Conservation (phyloP, 1,140 invertebrate genomes). For the Ostrea denselamellosa region DNA sequence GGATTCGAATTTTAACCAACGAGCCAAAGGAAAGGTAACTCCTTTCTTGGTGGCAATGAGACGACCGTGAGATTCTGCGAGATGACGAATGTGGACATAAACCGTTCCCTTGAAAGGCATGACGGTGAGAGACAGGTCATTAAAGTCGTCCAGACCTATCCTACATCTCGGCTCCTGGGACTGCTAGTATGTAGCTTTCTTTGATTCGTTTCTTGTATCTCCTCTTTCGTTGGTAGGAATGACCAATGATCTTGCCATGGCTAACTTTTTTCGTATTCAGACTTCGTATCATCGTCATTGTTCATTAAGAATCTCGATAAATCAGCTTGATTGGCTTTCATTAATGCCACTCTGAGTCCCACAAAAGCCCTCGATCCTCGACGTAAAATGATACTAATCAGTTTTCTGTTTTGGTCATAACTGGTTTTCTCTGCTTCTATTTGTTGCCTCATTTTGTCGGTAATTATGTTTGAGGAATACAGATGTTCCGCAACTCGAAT, state of each 20-base stretch:
- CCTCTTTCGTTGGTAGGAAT: not conserved
- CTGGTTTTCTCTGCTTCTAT: conserved; percentile 35
- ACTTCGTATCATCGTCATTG: conserved; percentile 3
- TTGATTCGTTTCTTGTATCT: not conserved
- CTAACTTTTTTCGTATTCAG: conserved; percentile 19
- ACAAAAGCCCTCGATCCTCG: not conserved
- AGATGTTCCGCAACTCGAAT: too few species aligned
- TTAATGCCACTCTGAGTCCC: not conserved
- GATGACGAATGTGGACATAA: conserved; percentile 36
- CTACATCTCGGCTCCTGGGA: conserved; percentile 22
- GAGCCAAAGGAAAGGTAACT: conserved; percentile 20
- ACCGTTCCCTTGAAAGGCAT: conserved; percentile 32
- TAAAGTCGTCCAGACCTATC: not conserved
- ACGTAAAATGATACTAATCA: conserved; percentile 31
- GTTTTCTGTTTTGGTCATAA: conserved; percentile 31
- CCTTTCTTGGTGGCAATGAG: conserved; percentile 38
- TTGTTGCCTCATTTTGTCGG: conserved; percentile 27
- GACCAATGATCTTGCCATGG: not conserved
- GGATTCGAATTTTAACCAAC: conserved; percentile 39
- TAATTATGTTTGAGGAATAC: too few species aligned
- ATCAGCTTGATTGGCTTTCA: not conserved
- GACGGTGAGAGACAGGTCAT: conserved; percentile 16
- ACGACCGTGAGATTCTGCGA: not conserved
- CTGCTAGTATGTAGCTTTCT: not conserved
- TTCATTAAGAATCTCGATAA: conserved; percentile 16